phyloP scores from a whole-genome alignment of 2,797 vertebrate species.

The Gephyroberyx darwinii region DNA sequence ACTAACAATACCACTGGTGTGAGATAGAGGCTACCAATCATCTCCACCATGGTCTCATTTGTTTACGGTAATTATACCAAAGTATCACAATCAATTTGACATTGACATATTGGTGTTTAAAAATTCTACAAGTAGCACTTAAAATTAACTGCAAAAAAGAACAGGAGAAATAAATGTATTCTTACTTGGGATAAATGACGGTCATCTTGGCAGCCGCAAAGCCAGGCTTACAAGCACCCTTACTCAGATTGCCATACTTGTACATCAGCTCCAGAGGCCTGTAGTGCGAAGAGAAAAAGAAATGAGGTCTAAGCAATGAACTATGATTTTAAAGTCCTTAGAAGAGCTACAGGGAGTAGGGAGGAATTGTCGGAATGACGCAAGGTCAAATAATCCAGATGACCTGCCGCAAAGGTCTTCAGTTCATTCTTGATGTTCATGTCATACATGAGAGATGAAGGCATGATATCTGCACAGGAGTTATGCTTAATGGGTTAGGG shows the following conservation, averaged over 20 bases:
- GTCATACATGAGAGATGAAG: neutral
- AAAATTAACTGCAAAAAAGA: neutral
- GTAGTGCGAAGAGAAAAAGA: slow-evolving; percentile 28
- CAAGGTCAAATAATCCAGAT: neutral
- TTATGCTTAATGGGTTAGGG: no score
- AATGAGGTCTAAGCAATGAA: neutral
- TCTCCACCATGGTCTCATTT: no score
- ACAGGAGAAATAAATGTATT: slow-evolving; percentile 15
- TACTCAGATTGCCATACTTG: slow-evolving; percentile 90
- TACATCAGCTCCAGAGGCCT: slow-evolving; percentile 77
- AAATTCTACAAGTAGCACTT: neutral
- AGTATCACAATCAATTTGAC: neutral
- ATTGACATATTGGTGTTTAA: neutral
- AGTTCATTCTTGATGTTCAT: neutral
- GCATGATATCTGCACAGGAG: neutral
- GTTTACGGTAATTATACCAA: no score
- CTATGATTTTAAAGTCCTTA: neutral
- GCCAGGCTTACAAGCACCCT: slow-evolving; percentile 88
- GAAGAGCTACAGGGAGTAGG: neutral
- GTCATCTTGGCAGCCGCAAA: slow-evolving; percentile 90
- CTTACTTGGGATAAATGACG: slow-evolving; percentile 92
- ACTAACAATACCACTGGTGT: no score
- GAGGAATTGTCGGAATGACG: neutral
- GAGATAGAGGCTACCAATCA: no score
- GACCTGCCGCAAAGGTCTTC: no score